A percentile compares a stretch with the other conserved stretches of the same genome.
phyloP scores from a whole-genome alignment of 2,888 invertebrate species.

The Craniophora ligustri region DNA sequence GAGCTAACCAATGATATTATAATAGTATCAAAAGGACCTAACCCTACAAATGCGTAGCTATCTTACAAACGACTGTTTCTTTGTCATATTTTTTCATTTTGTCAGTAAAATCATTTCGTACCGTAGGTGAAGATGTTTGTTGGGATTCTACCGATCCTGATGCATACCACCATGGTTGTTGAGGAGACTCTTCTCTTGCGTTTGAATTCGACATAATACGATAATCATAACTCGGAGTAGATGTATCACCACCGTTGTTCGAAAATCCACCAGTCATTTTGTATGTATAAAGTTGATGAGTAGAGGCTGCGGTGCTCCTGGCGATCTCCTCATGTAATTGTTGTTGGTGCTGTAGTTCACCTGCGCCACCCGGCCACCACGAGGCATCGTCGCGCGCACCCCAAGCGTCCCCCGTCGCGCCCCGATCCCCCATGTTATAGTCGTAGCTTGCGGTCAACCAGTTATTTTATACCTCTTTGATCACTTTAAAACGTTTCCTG shows the following conservation, averaged over 20 bases:
- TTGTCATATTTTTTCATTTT: conserved; percentile 22
- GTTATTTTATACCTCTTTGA: conserved; percentile 78
- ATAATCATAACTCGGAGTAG: conserved; percentile 92
- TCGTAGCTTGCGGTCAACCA: conserved; percentile 80
- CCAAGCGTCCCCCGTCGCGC: conserved; percentile 88
- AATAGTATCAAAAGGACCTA: not conserved
- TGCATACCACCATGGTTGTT: conserved; percentile 93
- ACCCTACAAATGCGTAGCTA: not conserved
- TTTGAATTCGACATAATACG: conserved; percentile 90
- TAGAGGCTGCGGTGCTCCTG: conserved; percentile 81
- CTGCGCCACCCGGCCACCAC: conserved; percentile 86
- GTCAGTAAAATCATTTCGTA: conserved; percentile 60
- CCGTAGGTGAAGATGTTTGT: conserved; percentile 84
- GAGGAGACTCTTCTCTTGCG: conserved; percentile 83
- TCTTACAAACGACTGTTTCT: not conserved
- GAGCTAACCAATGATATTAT: no score
- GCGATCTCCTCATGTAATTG: conserved; percentile 85
- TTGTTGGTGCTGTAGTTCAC: conserved; percentile 86
- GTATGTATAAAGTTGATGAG: conserved; percentile 94
- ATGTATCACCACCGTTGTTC: conserved; percentile 90
- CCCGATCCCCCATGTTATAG: conserved; percentile 86
- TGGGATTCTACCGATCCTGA: conserved; percentile 89
- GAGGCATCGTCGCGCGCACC: conserved; percentile 89
- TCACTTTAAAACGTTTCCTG: conserved; percentile 68
- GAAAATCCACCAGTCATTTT: conserved; percentile 96